These are phyloP conservation scores for Platorchestia sp. DNA, from an alignment of 1,140 invertebrate genomes.

Conservation along the genomic window DNA sequence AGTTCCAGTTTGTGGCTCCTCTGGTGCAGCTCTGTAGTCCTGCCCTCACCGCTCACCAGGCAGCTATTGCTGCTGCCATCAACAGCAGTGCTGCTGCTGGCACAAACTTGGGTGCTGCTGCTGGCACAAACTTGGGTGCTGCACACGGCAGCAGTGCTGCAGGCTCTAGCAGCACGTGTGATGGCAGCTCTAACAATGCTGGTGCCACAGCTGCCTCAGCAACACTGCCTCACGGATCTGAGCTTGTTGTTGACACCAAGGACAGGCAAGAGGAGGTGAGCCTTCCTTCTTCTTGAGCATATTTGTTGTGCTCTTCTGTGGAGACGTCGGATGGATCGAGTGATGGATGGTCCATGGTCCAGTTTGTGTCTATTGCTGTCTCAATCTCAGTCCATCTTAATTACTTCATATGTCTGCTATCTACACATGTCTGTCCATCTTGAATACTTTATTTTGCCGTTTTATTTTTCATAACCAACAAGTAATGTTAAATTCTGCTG, in stretches of 20 bases:
- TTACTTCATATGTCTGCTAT: no score
- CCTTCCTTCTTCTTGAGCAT: background rate
- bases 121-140: background rate
- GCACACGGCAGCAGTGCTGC: background rate
- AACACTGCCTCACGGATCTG: background rate
- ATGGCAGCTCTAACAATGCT: no score
- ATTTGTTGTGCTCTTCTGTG: background rate
- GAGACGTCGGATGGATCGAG: no score
- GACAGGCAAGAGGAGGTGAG: background rate
- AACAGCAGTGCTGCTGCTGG: background rate
- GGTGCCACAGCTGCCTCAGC: background rate
- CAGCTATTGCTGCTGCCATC: background rate
- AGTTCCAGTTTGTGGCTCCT: conserved; percentile 31
- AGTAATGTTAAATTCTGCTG: no score
- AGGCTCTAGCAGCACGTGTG: no score
- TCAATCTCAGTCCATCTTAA: no score
- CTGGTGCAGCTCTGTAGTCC: conserved; percentile 2
- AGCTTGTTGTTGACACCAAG: background rate
- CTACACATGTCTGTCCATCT: no score
- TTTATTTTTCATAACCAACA: no score
- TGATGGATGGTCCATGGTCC: no score
- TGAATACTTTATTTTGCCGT: no score
- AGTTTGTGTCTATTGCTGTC: no score
- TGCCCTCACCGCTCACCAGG: conserved; percentile 10
- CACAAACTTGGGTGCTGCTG: background rate